A percentile compares a stretch with the other conserved stretches of the same genome.
These are phyloP conservation scores for Dolichoris vasculosae DNA, from an alignment of 1,140 invertebrate genomes.

Conservation along the genomic window DNA sequence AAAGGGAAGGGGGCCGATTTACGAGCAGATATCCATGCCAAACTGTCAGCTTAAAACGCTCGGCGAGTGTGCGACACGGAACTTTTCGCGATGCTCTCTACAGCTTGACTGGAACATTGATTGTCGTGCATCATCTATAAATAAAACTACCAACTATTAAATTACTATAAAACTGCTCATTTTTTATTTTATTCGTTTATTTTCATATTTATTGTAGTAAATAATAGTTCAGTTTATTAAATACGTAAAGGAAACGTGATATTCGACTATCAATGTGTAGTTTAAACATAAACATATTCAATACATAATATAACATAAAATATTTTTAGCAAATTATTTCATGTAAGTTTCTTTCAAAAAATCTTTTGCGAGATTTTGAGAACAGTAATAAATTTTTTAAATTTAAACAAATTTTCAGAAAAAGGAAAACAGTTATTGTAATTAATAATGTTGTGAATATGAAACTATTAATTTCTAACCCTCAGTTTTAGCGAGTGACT, in stretches of 20 bases:
- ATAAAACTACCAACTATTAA: not conserved
- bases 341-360: too few species aligned
- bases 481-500: too few species aligned
- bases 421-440: too few species aligned
- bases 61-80: constrained; percentile 11
- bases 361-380: too few species aligned
- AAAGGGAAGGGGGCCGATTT: constrained; percentile 29
- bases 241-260: not conserved
- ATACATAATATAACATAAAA: too few species aligned
- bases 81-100: constrained; percentile 35
- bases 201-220: not conserved
- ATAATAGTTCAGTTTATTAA: not conserved
- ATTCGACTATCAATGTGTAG: too few species aligned
- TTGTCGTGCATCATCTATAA: constrained; percentile 35
- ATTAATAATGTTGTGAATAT: too few species aligned
- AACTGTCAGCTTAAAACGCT: constrained; percentile 47
- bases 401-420: too few species aligned
- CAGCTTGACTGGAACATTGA: constrained; percentile 24
- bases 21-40: constrained; percentile 45
- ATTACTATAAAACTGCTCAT: not conserved
- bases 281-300: too few species aligned
- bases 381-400: too few species aligned
- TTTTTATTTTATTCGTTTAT: not conserved
- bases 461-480: too few species aligned
- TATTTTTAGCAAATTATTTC: too few species aligned